Evolutionary conservation across 2,113 vertebrate genomes (phyloP).

Genomic region (Alethe diademata): DNA sequence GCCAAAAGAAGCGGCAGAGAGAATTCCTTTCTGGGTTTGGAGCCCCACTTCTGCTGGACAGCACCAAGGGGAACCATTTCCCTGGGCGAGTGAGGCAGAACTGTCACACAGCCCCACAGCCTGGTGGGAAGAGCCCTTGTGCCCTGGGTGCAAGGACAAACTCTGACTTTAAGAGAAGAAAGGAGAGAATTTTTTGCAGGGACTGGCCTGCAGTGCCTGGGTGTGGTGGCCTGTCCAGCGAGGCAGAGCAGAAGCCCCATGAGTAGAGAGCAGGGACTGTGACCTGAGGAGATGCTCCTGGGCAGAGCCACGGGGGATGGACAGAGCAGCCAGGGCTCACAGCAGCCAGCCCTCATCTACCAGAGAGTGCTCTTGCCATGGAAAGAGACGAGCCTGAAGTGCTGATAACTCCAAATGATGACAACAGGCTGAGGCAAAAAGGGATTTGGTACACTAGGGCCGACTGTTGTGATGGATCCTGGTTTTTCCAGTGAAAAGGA

Average conservation of each 20-base stretch:
- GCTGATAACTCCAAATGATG: background rate
- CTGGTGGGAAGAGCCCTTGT: background rate
- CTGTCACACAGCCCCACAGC: background rate
- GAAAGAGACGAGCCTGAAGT: too few species aligned
- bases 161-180: background rate
- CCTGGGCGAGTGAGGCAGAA: background rate
- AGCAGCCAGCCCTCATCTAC: background rate
- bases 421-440: background rate
- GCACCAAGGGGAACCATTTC: background rate
- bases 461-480: background rate
- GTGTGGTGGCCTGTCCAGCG: background rate
- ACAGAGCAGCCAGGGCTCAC: background rate
- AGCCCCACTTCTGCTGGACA: background rate
- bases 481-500: background rate
- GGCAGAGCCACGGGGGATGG: background rate
- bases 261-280: background rate
- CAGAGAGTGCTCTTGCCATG: background rate
- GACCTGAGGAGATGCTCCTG: background rate
- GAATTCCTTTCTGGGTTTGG: background rate
- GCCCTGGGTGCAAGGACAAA: background rate
- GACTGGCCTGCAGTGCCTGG: background rate
- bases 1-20: background rate
- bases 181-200: background rate
- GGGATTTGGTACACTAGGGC: background rate
- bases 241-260: background rate